These are phyloP conservation scores for Etia nguti DNA, from an alignment of 2,113 vertebrate species.

Conservation along the genomic window DNA sequence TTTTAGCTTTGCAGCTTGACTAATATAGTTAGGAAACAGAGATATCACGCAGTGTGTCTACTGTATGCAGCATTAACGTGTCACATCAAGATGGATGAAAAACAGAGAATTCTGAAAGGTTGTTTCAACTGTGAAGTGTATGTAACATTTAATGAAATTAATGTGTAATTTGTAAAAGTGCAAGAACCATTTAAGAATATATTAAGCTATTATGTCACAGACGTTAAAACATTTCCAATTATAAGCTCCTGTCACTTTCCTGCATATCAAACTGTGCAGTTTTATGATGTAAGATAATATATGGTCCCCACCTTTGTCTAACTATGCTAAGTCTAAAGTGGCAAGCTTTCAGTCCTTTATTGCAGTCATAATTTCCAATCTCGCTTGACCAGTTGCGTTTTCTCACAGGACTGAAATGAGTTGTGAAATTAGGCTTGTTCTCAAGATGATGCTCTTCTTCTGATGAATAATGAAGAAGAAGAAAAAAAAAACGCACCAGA, in stretches of 20 bases:
- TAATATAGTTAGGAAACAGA: background rate
- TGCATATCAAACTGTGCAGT: background rate
- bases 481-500: background rate
- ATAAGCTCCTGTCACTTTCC: background rate
- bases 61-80: background rate
- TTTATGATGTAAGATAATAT: background rate
- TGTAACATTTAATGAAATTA: background rate
- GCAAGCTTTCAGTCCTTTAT: constrained; percentile 32
- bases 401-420: constrained; percentile 27
- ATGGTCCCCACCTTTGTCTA: constrained; percentile 1
- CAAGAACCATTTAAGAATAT: background rate
- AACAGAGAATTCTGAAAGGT: background rate
- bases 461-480: background rate
- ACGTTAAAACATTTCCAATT: background rate
- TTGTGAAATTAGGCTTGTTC: constrained; percentile 2
- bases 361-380: constrained; percentile 48
- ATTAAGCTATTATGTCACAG: background rate
- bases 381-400: background rate
- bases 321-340: constrained; percentile 23
- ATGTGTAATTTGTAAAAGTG: background rate
- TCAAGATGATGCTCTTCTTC: background rate
- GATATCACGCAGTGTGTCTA: background rate
- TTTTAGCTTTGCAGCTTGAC: background rate
- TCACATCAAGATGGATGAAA: background rate
- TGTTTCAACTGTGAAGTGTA: background rate